These are phyloP conservation scores for Otolemur crassicaudatus DNA, from an alignment of 2,797 vertebrate genomes.

Conservation along the genomic window DNA sequence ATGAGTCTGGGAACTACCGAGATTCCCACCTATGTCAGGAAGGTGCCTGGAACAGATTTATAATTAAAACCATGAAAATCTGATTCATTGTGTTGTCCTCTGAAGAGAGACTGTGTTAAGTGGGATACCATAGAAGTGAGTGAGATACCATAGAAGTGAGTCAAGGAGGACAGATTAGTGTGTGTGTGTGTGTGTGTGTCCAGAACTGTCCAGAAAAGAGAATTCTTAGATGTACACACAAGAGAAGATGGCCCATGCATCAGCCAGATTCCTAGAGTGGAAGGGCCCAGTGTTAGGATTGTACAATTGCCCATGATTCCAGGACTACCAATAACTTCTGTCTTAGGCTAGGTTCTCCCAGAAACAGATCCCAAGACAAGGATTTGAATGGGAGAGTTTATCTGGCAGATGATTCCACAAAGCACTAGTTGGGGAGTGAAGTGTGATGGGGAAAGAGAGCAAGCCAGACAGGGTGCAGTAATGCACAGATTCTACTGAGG, in stretches of 20 bases:
- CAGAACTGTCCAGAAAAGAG: neutral
- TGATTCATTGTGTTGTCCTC: neutral
- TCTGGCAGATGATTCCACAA: neutral
- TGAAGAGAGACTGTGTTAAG: neutral
- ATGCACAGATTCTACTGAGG: neutral
- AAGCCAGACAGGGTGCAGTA: neutral
- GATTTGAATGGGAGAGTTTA: neutral
- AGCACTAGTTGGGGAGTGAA: too few relatives aligned
- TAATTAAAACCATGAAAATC: neutral
- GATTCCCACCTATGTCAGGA: neutral
- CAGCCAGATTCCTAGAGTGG: neutral
- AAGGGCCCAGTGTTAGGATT: neutral
- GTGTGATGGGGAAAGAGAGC: neutral
- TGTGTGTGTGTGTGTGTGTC: neutral
- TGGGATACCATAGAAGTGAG: neutral
- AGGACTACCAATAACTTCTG: too few relatives aligned
- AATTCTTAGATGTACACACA: neutral
- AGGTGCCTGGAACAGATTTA: neutral
- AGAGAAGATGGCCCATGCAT: neutral
- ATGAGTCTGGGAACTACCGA: neutral
- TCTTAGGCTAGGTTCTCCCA: neutral
- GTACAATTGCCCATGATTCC: neutral
- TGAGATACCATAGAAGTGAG: neutral
- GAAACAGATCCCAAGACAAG: neutral
- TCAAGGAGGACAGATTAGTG: neutral